Percentiles rank a stretch among this genome's conserved stretches.
These are phyloP conservation scores for Hypotaenidia philippensis DNA, from an alignment of 2,797 vertebrate species.

Conservation along the genomic window DNA sequence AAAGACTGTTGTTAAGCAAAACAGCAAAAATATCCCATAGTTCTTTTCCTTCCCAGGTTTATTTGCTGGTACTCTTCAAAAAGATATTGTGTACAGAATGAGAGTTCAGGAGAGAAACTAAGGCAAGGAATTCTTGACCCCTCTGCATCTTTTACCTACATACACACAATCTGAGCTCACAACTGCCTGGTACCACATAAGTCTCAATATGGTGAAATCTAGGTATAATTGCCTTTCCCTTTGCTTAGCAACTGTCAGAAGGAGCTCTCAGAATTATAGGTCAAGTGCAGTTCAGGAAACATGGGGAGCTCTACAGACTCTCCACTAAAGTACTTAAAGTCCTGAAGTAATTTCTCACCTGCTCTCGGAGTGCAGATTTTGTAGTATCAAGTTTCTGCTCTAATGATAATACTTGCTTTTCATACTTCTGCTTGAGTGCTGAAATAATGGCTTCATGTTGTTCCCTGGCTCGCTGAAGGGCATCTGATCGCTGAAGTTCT, in stretches of 20 bases:
- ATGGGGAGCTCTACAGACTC: not conserved
- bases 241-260: not conserved
- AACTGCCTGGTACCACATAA: not conserved
- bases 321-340: not conserved
- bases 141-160: not conserved
- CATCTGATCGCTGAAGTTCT: conserved; percentile 91
- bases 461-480: conserved; percentile 87
- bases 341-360: conserved; percentile 80
- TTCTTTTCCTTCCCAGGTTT: not conserved
- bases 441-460: conserved; percentile 88
- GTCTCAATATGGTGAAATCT: not conserved
- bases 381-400: conserved; percentile 87
- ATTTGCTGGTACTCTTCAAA: not conserved
- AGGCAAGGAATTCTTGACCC: not conserved
- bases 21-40: not conserved
- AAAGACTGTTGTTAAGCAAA: not conserved
- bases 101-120: not conserved
- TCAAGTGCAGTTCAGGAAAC: not conserved
- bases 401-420: conserved; percentile 82
- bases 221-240: not conserved
- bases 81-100: not conserved
- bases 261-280: not conserved
- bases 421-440: conserved; percentile 88
- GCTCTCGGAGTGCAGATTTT: conserved; percentile 82
- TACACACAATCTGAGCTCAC: not conserved